Conservation (phyloP, 2,113 vertebrate species). For the Hippolais icterina region DNA sequence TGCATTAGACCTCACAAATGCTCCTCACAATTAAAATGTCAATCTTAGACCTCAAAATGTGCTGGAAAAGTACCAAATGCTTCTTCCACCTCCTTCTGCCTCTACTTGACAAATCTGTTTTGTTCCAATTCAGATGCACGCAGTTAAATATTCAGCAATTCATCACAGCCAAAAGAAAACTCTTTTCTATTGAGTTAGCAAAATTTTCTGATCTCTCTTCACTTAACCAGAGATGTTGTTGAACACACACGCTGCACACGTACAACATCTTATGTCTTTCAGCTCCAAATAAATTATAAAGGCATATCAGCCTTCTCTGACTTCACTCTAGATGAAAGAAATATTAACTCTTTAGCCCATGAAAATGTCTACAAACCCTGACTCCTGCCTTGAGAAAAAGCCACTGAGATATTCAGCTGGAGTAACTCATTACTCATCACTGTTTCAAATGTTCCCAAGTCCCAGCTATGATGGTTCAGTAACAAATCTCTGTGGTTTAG, state of each 20-base stretch:
- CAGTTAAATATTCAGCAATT: background rate
- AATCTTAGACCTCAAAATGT: fast-evolving
- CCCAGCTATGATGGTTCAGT: background rate
- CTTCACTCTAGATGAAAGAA: constrained; percentile 1
- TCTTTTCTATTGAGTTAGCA: background rate
- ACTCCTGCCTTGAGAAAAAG: background rate
- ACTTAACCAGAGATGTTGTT: background rate
- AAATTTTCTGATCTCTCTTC: background rate
- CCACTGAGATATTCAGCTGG: background rate
- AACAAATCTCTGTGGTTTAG: background rate
- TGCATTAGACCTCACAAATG: fast-evolving
- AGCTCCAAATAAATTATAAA: constrained; percentile 4
- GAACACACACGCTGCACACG: background rate
- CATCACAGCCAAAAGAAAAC: background rate
- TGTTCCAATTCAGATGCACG: background rate
- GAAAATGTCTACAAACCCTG: constrained; percentile 2
- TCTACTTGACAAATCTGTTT: background rate
- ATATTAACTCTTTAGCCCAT: background rate
- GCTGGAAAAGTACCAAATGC: background rate
- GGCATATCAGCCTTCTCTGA: background rate
- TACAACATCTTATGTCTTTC: background rate
- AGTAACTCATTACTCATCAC: background rate
- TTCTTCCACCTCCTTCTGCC: background rate
- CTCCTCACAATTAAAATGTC: background rate
- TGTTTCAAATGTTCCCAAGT: background rate